These are phyloP conservation scores for Trinorchestia longiramus DNA, from an alignment of 1,140 invertebrate genomes.

Conservation along the genomic window DNA sequence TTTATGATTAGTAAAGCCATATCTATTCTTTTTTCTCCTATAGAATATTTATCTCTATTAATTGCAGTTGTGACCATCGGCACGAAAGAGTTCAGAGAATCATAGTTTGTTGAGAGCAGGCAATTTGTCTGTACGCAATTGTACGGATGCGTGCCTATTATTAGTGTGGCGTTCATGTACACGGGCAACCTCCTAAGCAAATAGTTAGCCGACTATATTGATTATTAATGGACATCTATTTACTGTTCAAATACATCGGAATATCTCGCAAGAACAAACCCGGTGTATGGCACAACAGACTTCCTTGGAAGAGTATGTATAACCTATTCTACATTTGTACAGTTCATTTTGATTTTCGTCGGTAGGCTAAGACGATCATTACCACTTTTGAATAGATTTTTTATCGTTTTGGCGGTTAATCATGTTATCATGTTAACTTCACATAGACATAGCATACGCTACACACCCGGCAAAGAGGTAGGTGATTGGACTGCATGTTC, in stretches of 20 bases:
- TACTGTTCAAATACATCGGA: too few relatives aligned
- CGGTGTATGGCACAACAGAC: too few relatives aligned
- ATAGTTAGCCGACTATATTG: neutral
- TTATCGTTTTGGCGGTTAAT: too few relatives aligned
- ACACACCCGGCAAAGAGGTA: neutral
- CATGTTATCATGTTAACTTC: neutral
- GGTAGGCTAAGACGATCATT: too few relatives aligned
- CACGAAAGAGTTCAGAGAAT: neutral
- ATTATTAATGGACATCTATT: neutral
- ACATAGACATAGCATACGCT: neutral
- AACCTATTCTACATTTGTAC: too few relatives aligned
- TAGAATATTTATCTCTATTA: neutral
- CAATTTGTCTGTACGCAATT: neutral
- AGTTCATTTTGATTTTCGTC: too few relatives aligned
- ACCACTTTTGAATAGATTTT: too few relatives aligned
- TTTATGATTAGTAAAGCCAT: neutral
- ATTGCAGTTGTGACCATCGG: neutral
- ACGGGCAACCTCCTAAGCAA: neutral
- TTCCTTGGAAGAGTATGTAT: too few relatives aligned
- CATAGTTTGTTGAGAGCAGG: neutral
- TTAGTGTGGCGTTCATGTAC: neutral
- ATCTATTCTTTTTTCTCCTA: neutral
- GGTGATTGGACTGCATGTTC: neutral
- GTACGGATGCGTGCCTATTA: neutral
- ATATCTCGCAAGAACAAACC: too few relatives aligned